These are phyloP conservation scores for Cataglyphis hispanica DNA, from an alignment of 1,140 invertebrate genomes.

Conservation along the genomic window DNA sequence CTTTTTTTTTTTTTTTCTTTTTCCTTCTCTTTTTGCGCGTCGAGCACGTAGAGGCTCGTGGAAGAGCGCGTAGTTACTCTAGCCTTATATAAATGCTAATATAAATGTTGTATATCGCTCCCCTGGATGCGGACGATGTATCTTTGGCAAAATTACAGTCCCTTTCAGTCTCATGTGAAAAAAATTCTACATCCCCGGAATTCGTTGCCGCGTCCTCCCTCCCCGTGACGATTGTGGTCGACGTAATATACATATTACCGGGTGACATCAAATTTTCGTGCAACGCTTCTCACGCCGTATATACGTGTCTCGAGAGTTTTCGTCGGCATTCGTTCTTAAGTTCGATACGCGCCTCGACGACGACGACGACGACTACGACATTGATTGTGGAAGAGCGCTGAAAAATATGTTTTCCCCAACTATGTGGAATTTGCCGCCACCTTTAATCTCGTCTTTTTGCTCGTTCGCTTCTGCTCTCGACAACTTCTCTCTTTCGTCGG, in stretches of 20 bases:
- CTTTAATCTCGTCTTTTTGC: conserved; percentile 50
- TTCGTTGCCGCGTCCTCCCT: neutral
- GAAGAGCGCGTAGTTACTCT: conserved; percentile 36
- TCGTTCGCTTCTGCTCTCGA: conserved; percentile 64
- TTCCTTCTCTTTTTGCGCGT: conserved; percentile 28
- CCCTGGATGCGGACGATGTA: conserved; percentile 38
- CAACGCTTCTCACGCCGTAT: neutral
- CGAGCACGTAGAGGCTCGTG: conserved; percentile 37
- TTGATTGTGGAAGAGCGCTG: conserved; percentile 61
- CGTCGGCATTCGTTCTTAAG: conserved; percentile 11
- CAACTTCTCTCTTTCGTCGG: conserved; percentile 67
- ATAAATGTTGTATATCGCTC: conserved; percentile 54
- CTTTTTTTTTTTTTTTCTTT: conserved; percentile 23
- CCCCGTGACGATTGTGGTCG: neutral
- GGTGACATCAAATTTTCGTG: conserved; percentile 40
- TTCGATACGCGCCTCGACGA: conserved; percentile 4
- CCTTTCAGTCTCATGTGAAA: neutral
- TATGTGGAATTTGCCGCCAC: conserved; percentile 39
- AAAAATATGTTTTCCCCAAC: conserved; percentile 53
- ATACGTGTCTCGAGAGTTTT: conserved; percentile 41
- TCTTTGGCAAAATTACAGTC: conserved; percentile 51
- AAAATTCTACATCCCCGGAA: conserved; percentile 25
- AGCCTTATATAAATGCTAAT: conserved; percentile 62
- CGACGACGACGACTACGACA: neutral
- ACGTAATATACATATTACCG: conserved; percentile 9